Base-by-base conservation (phyloP, 1,140 invertebrate species). In the Stegodyphus dumicola region DNA sequence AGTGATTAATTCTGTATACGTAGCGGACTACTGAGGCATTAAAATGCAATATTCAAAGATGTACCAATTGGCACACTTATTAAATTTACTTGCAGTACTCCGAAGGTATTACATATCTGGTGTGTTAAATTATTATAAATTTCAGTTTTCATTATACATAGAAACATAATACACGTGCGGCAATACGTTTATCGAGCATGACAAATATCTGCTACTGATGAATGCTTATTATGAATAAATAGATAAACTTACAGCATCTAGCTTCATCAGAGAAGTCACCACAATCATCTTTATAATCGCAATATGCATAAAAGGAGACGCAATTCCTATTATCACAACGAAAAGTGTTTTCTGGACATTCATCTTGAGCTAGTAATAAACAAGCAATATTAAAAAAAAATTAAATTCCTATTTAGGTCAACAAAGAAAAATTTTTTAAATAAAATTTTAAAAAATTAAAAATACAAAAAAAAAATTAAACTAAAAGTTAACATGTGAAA, bases 231-330 rank as follows among this genome's bases (percentile, higher is more conserved):
- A 2, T 10, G 56, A 15, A 70, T 33, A 73, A 51, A 52, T 15
- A 73, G n/a, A 18, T 73, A 51, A 5, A 65, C 70, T 77, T 74
- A 87, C 86, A 52, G 66, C 90, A 91, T 15, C 89, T 64, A n/a
- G 73, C 84, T 85, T 91, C 90, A 87, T 91, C 90, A 2, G 89
- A 89, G 6, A 84, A 71, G 80, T 91, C 90, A 15, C 88, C 87
- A 87, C 90, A 91, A 69, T 91, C 89, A 65, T 90, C 87, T 5
- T 86, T 80, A 48, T 88, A 89, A 86, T 90, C 89, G 87, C 90
- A 90, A 64, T 81, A 87, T 67, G 87, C 88, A 13, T 85, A 85
- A 9, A 87, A 86, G 10, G 88, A 88, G 54, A 90, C 87, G 77
- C 90, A 90, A 60, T 85, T 70, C 5, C 89, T 88, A 77, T 89